Conservation (phyloP, 2,797 vertebrate species). For the Pangasius sanitwongsei region DNA sequence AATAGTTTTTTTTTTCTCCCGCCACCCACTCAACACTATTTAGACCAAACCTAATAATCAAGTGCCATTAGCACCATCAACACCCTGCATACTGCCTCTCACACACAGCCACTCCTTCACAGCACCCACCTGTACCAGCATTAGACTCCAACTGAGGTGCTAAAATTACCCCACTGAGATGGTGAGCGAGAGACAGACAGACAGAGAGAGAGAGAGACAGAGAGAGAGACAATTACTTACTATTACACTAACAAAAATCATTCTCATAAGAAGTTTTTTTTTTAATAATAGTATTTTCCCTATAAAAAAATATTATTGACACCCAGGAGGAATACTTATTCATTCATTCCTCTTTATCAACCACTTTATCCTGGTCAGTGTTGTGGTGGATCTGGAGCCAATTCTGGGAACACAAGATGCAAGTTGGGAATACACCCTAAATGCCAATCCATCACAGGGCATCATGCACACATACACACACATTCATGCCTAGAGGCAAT, state of each 20-base stretch:
- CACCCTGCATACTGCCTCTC: neutral
- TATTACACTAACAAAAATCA: conserved; percentile 2
- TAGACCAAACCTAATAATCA: neutral
- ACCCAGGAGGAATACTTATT: neutral
- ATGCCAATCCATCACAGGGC: neutral
- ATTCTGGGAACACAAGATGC: neutral
- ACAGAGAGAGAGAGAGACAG: conserved; percentile 26
- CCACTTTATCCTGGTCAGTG: neutral
- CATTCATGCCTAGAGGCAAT: neutral
- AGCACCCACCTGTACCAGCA: conserved; percentile 13
- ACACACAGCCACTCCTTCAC: conserved; percentile 1
- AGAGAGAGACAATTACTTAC: conserved; percentile 36
- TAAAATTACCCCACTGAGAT: conserved; percentile 28
- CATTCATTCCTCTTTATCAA: neutral
- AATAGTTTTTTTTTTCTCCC: neutral
- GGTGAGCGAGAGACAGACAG: neutral
- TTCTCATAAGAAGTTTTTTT: neutral
- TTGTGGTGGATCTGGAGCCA: neutral
- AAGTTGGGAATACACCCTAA: neutral
- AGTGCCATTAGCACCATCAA: conserved; percentile 28
- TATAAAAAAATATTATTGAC: neutral
- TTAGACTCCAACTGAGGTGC: conserved; percentile 14
- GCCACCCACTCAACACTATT: conserved; percentile 1
- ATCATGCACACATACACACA: conserved; percentile 2
- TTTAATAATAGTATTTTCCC: too few relatives aligned